These are phyloP conservation scores for Apeltes quadracus DNA, from an alignment of 2,113 vertebrate genomes.

Conservation along the genomic window DNA sequence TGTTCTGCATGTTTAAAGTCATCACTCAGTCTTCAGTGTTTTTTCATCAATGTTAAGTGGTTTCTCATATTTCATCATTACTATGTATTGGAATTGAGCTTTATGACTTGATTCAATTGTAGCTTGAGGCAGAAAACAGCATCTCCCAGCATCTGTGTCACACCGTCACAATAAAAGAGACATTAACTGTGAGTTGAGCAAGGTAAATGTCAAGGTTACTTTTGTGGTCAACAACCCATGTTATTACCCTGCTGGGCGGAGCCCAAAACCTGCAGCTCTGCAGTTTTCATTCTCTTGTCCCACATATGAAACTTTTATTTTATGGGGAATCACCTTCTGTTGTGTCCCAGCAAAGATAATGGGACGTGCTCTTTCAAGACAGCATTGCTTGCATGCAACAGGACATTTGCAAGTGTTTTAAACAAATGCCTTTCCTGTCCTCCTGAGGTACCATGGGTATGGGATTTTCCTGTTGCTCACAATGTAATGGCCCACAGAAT, in stretches of 20 bases:
- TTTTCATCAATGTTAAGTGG: background rate
- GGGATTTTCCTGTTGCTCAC: background rate
- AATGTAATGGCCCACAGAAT: background rate
- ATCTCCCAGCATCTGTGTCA: conserved; percentile 1
- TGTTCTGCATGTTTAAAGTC: background rate
- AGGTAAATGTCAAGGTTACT: background rate
- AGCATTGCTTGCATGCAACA: background rate
- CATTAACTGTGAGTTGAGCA: background rate
- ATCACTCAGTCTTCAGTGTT: background rate
- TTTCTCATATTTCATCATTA: background rate
- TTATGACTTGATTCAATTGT: background rate
- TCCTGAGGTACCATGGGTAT: background rate
- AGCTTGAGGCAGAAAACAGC: background rate
- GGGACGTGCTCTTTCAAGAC: background rate
- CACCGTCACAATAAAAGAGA: background rate
- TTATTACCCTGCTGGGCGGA: background rate
- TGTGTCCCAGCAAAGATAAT: background rate
- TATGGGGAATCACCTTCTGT: background rate
- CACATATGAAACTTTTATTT: background rate
- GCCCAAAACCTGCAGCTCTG: background rate
- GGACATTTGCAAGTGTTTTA: conserved; percentile 1
- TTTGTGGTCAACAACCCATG: background rate
- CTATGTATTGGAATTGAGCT: background rate
- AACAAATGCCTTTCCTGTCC: background rate
- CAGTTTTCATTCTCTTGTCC: too few species aligned